A percentile compares a stretch with the other conserved stretches of the same genome.
These are phyloP conservation scores for Nesospiza acunhae DNA, from an alignment of 2,113 vertebrate species.

Conservation along the genomic window DNA sequence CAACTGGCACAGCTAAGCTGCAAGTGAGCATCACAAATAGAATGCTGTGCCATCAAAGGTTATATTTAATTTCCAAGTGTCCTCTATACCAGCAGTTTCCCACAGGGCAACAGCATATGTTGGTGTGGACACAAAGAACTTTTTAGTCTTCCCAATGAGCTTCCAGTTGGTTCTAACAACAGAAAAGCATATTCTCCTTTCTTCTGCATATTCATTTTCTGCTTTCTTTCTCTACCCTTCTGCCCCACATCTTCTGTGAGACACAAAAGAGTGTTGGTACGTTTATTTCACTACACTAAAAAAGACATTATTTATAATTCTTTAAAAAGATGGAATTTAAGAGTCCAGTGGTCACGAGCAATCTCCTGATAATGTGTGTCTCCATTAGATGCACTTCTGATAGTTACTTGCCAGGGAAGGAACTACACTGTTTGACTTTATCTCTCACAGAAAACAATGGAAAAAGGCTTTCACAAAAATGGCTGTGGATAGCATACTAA, in stretches of 20 bases:
- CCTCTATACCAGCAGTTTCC: constrained; percentile 20
- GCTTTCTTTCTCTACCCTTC: background rate
- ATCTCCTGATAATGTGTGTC: background rate
- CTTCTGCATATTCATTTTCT: background rate
- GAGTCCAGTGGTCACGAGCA: background rate
- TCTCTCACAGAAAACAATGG: background rate
- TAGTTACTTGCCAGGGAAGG: background rate
- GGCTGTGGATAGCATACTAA: background rate
- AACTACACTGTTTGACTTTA: background rate
- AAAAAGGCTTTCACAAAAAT: background rate
- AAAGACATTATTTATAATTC: background rate
- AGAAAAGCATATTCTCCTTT: background rate
- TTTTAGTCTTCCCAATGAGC: background rate
- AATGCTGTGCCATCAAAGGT: background rate
- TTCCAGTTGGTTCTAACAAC: constrained; percentile 14
- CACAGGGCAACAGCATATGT: background rate
- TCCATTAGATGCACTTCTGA: background rate
- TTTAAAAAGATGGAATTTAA: background rate
- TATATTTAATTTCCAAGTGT: constrained; percentile 36
- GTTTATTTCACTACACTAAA: background rate
- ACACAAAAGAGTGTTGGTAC: background rate
- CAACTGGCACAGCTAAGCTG: background rate
- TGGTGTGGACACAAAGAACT: constrained; percentile 23
- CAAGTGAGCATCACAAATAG: constrained; percentile 13
- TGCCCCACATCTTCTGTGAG: background rate